phyloP scores from a whole-genome alignment of 2,113 vertebrate genomes.

The Hippocampus mohnikei region DNA sequence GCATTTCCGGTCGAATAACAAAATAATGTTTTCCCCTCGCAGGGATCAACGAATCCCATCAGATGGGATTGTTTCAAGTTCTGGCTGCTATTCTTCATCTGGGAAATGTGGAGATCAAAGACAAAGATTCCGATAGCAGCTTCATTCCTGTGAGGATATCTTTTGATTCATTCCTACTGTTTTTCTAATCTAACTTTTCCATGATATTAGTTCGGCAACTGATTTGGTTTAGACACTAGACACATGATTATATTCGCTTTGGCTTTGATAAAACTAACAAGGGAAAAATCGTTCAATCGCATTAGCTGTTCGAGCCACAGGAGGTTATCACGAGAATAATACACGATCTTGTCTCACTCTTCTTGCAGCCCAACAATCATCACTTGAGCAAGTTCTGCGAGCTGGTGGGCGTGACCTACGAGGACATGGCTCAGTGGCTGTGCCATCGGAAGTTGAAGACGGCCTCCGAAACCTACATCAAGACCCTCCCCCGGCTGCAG shows the following conservation, averaged over 20 bases:
- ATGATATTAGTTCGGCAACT: background rate
- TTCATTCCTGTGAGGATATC: conserved; percentile 79
- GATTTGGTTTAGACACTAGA: background rate
- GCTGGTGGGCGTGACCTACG: conserved; percentile 90
- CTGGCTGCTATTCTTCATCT: conserved; percentile 94
- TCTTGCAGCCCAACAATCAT: conserved; percentile 81
- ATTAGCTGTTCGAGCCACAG: background rate
- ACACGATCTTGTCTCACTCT: background rate
- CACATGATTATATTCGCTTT: background rate
- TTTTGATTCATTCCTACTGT: background rate
- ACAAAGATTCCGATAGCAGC: conserved; percentile 93
- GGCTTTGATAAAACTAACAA: background rate
- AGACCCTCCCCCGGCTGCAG: conserved; percentile 88
- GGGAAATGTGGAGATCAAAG: conserved; percentile 89
- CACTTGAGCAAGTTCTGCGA: conserved; percentile 90
- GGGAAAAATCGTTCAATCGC: background rate
- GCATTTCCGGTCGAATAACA: background rate
- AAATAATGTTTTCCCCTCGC: conserved; percentile 28
- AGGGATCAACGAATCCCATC: conserved; percentile 92
- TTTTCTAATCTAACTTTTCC: background rate
- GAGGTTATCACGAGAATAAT: background rate
- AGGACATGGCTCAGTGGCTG: conserved; percentile 97
- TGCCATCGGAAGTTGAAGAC: conserved; percentile 95
- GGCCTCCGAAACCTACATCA: conserved; percentile 91
- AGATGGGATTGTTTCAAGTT: conserved; percentile 94